Conservation (phyloP, 92 coral and sea anemone genomes). For the Umimayanthus kanabou region DNA sequence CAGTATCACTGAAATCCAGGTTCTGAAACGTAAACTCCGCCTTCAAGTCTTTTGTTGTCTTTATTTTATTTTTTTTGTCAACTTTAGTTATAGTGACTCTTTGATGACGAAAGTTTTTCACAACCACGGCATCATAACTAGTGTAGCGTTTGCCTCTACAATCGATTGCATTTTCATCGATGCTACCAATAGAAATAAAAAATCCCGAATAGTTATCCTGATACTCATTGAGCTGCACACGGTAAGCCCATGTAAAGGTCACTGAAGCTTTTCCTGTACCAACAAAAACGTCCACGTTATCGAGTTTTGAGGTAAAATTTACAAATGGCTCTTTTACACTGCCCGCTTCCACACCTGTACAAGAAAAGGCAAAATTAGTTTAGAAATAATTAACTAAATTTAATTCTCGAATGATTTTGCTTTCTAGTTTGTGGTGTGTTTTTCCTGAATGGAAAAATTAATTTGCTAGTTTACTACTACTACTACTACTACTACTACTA, state of each 20-base stretch:
- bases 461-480: too few relatives aligned
- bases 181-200: background rate
- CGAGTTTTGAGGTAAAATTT: background rate
- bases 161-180: background rate
- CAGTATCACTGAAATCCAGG: background rate
- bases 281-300: background rate
- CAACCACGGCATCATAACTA: background rate
- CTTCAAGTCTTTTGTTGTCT: background rate
- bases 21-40: background rate
- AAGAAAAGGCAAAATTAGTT: background rate
- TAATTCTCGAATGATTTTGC: too few relatives aligned
- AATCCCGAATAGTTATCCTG: background rate
- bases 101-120: background rate
- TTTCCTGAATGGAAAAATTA: too few relatives aligned
- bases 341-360: background rate
- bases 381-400: too few relatives aligned
- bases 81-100: background rate
- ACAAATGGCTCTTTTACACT: background rate
- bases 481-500: too few relatives aligned
- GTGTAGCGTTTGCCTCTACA: background rate
- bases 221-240: background rate
- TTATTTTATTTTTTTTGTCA: background rate
- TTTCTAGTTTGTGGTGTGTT: too few relatives aligned
- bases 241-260: background rate
- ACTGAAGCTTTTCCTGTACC: slow-evolving; percentile 5